A percentile compares a stretch with the other conserved stretches of the same genome.
Conservation (phyloP, 2,888 invertebrate species). For the Pilophorus perplexus region DNA sequence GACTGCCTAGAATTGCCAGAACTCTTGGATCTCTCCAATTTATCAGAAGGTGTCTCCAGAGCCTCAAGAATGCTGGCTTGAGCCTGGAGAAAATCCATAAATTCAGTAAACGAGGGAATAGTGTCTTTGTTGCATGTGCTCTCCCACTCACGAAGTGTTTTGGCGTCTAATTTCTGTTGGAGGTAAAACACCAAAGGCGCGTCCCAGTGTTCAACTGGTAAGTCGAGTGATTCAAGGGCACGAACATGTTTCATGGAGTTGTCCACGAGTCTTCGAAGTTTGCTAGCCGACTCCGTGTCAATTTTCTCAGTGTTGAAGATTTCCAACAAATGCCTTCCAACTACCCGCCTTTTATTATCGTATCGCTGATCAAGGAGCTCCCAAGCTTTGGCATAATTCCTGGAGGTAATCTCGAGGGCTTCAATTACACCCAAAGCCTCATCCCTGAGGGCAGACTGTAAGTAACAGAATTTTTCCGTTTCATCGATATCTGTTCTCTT, state of each 20-base stretch:
- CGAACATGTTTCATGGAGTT: neutral
- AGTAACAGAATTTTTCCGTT: no score
- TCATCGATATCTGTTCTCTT: neutral
- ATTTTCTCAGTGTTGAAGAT: neutral
- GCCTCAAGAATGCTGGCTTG: conserved; percentile 1
- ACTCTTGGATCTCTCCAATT: neutral
- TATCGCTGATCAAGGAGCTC: neutral
- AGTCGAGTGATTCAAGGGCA: neutral
- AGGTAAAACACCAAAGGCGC: neutral
- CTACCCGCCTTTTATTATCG: conserved; percentile 2
- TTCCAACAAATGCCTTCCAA: neutral
- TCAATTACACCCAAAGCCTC: neutral
- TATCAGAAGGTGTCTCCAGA: neutral
- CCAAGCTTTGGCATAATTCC: conserved; percentile 10
- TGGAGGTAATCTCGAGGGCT: neutral
- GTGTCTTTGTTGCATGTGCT: neutral
- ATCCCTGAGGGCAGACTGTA: no score
- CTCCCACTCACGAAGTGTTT: conserved; percentile 17
- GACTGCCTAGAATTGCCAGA: neutral
- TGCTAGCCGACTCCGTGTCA: neutral
- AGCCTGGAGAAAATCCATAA: neutral
- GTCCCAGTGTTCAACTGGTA: conserved; percentile 16
- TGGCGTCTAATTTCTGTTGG: conserved; percentile 3
- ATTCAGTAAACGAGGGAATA: neutral
- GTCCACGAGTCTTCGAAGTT: neutral